Evolutionary conservation across 2,888 invertebrate species (phyloP).

Genomic region (Agrotis exclamationis): DNA sequence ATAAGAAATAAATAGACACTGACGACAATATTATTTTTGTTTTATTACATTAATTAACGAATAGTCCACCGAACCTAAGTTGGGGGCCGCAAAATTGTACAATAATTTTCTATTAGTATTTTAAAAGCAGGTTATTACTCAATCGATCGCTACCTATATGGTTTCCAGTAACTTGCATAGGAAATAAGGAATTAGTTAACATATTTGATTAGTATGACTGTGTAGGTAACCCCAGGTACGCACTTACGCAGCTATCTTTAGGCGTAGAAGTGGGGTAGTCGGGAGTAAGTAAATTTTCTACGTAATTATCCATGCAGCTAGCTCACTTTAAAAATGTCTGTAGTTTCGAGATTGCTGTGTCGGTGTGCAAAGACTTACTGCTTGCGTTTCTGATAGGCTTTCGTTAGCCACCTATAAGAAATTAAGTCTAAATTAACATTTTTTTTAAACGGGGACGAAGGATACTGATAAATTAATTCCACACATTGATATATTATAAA

Average conservation of each 20-base stretch:
- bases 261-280: background rate
- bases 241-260: background rate
- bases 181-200: background rate
- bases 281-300: too few species aligned
- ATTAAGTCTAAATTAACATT: background rate
- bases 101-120: too few species aligned
- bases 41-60: slow-evolving; percentile 23
- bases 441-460: background rate
- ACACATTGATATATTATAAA: too few species aligned
- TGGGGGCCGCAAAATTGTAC: too few species aligned
- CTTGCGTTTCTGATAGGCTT: slow-evolving; percentile 76
- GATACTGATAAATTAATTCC: background rate
- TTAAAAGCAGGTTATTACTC: background rate
- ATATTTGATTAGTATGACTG: background rate
- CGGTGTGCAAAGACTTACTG: slow-evolving; percentile 85
- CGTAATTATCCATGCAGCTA: background rate
- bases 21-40: slow-evolving; percentile 8
- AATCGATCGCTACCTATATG: background rate
- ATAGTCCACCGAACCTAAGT: background rate
- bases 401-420: slow-evolving; percentile 71
- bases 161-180: background rate
- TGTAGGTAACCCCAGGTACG: too few species aligned
- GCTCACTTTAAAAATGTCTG: slow-evolving; percentile 10
- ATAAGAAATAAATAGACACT: slow-evolving; percentile 12
- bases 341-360: slow-evolving; percentile 70